phyloP scores from a whole-genome alignment of 2,888 invertebrate species.

The Danaus chrysippus region DNA sequence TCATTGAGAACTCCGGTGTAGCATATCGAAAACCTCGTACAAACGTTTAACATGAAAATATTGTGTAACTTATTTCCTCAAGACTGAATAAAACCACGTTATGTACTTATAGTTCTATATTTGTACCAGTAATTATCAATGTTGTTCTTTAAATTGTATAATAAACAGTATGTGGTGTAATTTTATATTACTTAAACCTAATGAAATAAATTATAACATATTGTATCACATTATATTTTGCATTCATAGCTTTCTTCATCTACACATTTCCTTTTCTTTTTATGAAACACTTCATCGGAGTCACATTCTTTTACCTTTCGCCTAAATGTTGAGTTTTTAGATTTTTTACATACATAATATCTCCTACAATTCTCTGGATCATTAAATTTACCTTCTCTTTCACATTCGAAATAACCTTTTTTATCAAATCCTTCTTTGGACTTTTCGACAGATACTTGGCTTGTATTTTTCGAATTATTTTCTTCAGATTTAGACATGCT shows the following conservation, averaged over 20 bases:
- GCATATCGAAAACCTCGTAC: constrained; percentile 56
- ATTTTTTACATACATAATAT: constrained; percentile 66
- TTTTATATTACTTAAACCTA: constrained; percentile 13
- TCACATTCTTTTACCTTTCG: constrained; percentile 62
- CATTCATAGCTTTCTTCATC: constrained; percentile 57
- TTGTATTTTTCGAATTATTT: constrained; percentile 33
- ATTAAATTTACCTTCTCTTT: constrained; percentile 56
- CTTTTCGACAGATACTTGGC: constrained; percentile 28
- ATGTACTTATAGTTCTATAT: neutral
- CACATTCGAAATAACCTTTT: constrained; percentile 47
- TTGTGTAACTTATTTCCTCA: neutral
- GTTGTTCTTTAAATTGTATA: constrained; percentile 18
- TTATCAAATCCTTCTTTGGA: constrained; percentile 23
- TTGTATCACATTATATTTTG: constrained; percentile 16
- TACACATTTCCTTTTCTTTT: constrained; percentile 54
- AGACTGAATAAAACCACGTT: constrained; percentile 12
- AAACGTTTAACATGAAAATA: constrained; percentile 4
- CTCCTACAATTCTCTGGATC: constrained; percentile 59
- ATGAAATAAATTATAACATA: constrained; percentile 9
- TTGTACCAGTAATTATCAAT: constrained; percentile 17
- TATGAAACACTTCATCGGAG: constrained; percentile 63
- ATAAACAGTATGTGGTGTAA: constrained; percentile 21
- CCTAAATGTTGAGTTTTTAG: constrained; percentile 45
- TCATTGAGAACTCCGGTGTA: constrained; percentile 45
- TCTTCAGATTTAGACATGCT: constrained; percentile 20